These are phyloP conservation scores for Enoplosus armatus DNA, from an alignment of 2,797 vertebrate species.

Conservation along the genomic window DNA sequence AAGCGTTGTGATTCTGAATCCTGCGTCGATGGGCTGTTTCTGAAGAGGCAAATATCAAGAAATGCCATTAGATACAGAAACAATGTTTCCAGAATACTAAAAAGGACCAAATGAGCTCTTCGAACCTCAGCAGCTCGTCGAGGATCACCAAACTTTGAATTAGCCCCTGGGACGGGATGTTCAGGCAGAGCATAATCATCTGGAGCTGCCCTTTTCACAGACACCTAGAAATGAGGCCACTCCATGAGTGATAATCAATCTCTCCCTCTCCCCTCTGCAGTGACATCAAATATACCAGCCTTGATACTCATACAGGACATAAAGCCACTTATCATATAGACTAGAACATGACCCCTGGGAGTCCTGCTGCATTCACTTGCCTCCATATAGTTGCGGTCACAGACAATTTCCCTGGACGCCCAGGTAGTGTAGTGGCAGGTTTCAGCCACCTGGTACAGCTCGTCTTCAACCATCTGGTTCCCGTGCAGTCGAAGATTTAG, in stretches of 20 bases:
- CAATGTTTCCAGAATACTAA: background rate
- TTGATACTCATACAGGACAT: slow-evolving; percentile 17
- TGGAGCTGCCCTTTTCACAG: slow-evolving; percentile 65
- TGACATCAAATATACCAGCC: slow-evolving; percentile 33
- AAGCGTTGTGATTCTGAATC: slow-evolving; percentile 76
- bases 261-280: background rate
- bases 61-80: background rate
- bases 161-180: background rate
- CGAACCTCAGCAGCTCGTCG: slow-evolving; percentile 55
- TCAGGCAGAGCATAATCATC: slow-evolving; percentile 46
- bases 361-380: slow-evolving; percentile 67
- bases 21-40: slow-evolving; percentile 36
- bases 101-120: background rate
- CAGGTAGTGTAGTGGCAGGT: slow-evolving; percentile 77
- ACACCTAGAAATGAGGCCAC: slow-evolving; percentile 72
- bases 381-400: slow-evolving; percentile 86
- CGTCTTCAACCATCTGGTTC: slow-evolving; percentile 50
- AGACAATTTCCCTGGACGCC: slow-evolving; percentile 84
- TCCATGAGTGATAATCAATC: slow-evolving; percentile 33
- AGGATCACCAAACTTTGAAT: background rate
- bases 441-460: slow-evolving; percentile 70
- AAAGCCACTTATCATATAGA: slow-evolving; percentile 33
- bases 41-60: slow-evolving; percentile 16
- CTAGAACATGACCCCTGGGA: background rate
- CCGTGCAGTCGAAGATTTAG: slow-evolving; percentile 70